Base-by-base conservation (phyloP, 2,888 invertebrate species). In the Koerneria pararmatus region DNA sequence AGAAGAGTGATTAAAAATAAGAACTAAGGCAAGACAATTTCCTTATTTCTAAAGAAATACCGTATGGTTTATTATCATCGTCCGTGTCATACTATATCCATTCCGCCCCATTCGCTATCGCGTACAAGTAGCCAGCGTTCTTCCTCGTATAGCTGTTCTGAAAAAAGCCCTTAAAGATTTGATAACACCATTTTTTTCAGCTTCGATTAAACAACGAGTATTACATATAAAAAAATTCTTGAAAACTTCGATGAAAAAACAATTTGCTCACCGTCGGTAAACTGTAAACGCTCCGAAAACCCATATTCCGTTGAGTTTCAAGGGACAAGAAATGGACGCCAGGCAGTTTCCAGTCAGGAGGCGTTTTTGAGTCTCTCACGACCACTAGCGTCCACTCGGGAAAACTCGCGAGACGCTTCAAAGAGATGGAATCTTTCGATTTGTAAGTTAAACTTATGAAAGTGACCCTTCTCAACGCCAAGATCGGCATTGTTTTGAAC, bases 61-160 rank as follows among this genome's bases (percentile, higher is more conserved):
- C 71, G 51, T 60, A 67, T 8, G 69, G 70, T 51, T 69, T 67
- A 35, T 71, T 69, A 32, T 71, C 72, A 63, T 73, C 72, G 53
- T 73, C 72, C 6, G 72, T 73, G 48, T 73, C 72, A 27, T 71
- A n/a, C n/a, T n/a, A 73, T 24, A 73, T 73, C 71, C 71, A 73
- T 51, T 71, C 68, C 1, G 72, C 72, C 27, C 72, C 72, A 15
- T 71, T 66, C 11, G 66, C 66, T 27, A 73, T 73, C n/a, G 72
- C 72, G 46, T 71, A 73, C 15, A 73, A 49, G 29, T 73, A 73
- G n/a, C 63, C 72, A 15, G 68, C 63, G 48, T 71, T 73, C 46
- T 73, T 73, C 5, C 72, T 31, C 1, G 71, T 69, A 35, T 73
- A 71, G 1, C 66, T 66, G 27, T 63, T 54, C 63, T 63, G 37